Conservation (phyloP, 2,797 vertebrate genomes). For the Lutjanus argentimaculatus region DNA sequence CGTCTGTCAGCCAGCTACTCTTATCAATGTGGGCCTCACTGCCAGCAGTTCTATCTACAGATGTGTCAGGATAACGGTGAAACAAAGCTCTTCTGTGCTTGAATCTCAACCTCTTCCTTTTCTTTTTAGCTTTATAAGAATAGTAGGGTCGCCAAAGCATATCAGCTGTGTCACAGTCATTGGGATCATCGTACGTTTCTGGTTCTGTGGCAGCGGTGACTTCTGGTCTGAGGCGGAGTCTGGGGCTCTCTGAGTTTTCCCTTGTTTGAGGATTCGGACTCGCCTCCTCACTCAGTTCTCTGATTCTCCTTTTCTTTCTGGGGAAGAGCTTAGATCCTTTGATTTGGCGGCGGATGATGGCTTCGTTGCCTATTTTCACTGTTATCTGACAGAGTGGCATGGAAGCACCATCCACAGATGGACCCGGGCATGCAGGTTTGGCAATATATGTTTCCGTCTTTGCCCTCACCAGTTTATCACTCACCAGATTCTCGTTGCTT, state of each 20-base stretch:
- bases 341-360: slow-evolving; percentile 95
- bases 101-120: slow-evolving; percentile 90
- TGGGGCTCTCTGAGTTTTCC: slow-evolving; percentile 75
- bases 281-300: slow-evolving; percentile 70
- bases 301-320: slow-evolving; percentile 83
- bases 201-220: slow-evolving; percentile 61
- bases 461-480: slow-evolving; percentile 82
- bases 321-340: slow-evolving; percentile 96
- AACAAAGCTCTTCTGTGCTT: slow-evolving; percentile 87
- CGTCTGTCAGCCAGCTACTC: slow-evolving; percentile 64
- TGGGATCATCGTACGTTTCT: slow-evolving; percentile 90
- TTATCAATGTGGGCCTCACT: slow-evolving; percentile 67
- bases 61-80: slow-evolving; percentile 65
- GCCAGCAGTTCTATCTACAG: slow-evolving; percentile 56
- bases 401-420: slow-evolving; percentile 90
- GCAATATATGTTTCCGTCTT: slow-evolving; percentile 98
- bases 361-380: slow-evolving; percentile 98
- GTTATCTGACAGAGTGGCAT: slow-evolving; percentile 98
- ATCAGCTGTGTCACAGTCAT: slow-evolving; percentile 94
- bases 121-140: slow-evolving; percentile 98
- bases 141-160: slow-evolving; percentile 98
- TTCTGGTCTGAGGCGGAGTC: slow-evolving; percentile 79
- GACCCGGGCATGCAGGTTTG: slow-evolving; percentile 96
- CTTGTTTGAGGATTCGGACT: slow-evolving; percentile 70
- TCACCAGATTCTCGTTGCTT: slow-evolving; percentile 77